Conservation (phyloP, 2,797 vertebrate species). For the Threskiornis aethiopicus region DNA sequence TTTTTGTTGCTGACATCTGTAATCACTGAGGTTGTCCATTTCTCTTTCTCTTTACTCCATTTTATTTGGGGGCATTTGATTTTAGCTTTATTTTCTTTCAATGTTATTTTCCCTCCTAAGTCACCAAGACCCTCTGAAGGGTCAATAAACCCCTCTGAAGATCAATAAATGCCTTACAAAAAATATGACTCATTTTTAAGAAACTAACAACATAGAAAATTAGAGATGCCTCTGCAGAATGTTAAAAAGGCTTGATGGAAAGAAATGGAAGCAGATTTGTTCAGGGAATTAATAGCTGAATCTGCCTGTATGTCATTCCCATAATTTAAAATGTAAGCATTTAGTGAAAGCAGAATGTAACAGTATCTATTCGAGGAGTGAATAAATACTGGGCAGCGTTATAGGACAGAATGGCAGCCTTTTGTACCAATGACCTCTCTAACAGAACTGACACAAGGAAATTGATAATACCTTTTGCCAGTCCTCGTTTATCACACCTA, state of each 20-base stretch:
- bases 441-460: background rate
- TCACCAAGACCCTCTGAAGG: background rate
- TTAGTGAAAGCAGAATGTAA: background rate
- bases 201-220: background rate
- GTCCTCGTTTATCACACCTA: background rate
- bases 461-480: background rate
- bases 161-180: background rate
- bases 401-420: background rate
- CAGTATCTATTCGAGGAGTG: background rate
- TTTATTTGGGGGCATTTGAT: background rate
- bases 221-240: background rate
- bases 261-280: background rate
- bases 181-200: background rate
- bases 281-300: slow-evolving; percentile 13
- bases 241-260: background rate
- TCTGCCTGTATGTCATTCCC: background rate
- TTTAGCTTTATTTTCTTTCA: background rate
- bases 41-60: background rate
- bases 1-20: background rate
- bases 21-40: background rate
- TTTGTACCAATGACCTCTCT: background rate
- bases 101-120: background rate
- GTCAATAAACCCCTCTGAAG: background rate
- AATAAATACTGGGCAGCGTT: background rate
- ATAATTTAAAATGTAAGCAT: background rate